Conservation (phyloP, 2,113 vertebrate species). For the Lanius collurio region DNA sequence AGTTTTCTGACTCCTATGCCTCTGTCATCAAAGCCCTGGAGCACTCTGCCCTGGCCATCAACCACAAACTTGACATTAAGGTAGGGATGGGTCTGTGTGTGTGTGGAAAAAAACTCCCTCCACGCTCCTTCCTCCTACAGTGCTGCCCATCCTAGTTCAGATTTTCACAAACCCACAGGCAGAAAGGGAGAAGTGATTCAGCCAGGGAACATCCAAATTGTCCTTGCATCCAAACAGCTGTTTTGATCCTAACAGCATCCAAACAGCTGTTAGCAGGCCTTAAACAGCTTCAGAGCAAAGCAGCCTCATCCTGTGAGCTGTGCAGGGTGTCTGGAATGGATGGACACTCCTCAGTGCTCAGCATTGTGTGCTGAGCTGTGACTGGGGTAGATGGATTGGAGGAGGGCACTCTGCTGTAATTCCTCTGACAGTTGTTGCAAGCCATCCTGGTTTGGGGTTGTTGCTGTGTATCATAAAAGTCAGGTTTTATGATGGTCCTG, state of each 20-base stretch:
- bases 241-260: not conserved
- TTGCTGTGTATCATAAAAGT: not conserved
- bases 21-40: slow-evolving; percentile 97
- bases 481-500: not conserved
- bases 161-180: not conserved
- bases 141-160: not conserved
- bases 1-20: slow-evolving; percentile 95
- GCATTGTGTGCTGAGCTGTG: not conserved
- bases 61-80: slow-evolving; percentile 94
- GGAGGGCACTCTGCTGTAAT: not conserved
- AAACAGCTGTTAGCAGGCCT: not conserved
- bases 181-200: not conserved
- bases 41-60: slow-evolving; percentile 94
- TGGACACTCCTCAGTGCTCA: not conserved
- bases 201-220: not conserved
- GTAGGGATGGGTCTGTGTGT: slow-evolving; percentile 49
- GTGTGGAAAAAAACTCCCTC: not conserved
- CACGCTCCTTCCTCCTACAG: not conserved
- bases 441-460: not conserved
- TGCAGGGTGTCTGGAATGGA: not conserved
- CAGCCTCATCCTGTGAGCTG: not conserved
- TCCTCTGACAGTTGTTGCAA: not conserved
- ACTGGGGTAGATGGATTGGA: not conserved
- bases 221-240: not conserved
- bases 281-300: not conserved